A percentile compares a stretch with the other conserved stretches of the same genome.
Evolutionary conservation across 2,113 vertebrate genomes (phyloP).

Genomic region (Python bivittatus): DNA sequence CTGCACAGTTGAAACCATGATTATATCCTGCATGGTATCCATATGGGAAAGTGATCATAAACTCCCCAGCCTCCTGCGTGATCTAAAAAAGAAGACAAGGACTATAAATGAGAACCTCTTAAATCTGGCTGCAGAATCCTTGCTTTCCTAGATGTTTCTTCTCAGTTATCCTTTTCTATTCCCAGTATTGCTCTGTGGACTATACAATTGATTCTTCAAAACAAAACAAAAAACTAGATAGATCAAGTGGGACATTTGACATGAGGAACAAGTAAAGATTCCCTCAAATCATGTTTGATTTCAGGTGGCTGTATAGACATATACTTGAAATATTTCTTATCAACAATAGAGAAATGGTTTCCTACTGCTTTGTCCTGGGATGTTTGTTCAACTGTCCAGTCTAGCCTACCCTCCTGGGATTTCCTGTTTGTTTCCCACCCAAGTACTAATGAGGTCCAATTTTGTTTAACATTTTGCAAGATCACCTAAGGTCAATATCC

Average conservation of each 20-base stretch:
- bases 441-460: neutral
- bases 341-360: neutral
- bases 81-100: constrained; percentile 74
- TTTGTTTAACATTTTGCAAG: neutral
- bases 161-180: neutral
- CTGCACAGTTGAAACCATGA: constrained; percentile 98
- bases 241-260: neutral
- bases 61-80: constrained; percentile 96
- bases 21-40: constrained; percentile 98
- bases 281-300: neutral
- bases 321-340: neutral
- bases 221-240: neutral
- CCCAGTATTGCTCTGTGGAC: neutral
- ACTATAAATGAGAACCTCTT: neutral
- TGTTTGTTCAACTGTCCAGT: neutral
- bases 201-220: neutral
- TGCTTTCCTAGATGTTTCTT: neutral
- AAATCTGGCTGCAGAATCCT: neutral
- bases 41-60: constrained; percentile 98
- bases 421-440: neutral
- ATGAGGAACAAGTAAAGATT: neutral
- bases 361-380: neutral
- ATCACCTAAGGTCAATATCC: neutral
- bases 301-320: neutral
- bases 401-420: neutral